A percentile compares a stretch with the other conserved stretches of the same genome.
phyloP scores from a whole-genome alignment of 2,113 vertebrate species.

The Melanerpes formicivorus region DNA sequence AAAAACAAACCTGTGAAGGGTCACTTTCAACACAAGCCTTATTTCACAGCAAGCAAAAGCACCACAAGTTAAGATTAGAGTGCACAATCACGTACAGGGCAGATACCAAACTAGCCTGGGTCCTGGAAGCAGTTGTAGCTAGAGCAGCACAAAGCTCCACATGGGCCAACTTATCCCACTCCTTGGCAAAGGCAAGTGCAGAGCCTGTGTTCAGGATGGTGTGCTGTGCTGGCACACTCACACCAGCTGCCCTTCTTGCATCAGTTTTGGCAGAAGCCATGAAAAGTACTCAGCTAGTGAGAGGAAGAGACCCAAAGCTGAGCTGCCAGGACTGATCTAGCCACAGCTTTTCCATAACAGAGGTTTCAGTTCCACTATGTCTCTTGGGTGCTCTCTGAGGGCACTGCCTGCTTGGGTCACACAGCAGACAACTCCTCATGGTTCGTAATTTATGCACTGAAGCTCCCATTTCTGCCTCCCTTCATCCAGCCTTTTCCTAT shows the following conservation, averaged over 20 bases:
- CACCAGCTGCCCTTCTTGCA: not conserved
- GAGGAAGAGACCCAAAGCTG: not conserved
- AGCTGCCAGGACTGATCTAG: not conserved
- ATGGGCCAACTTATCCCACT: not conserved
- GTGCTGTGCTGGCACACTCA: not conserved
- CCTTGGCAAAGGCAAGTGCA: not conserved
- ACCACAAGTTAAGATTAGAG: constrained; percentile 32
- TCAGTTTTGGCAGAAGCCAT: not conserved
- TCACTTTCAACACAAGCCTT: constrained; percentile 31
- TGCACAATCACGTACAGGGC: constrained; percentile 7
- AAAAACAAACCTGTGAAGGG: constrained; percentile 26
- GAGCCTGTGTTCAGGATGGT: not conserved
- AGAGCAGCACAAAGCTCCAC: not conserved
- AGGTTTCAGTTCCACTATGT: not conserved
- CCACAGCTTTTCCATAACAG: not conserved
- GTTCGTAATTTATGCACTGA: not conserved
- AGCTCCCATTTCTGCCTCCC: not conserved
- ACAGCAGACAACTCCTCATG: not conserved
- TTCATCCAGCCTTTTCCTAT: not conserved
- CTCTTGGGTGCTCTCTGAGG: not conserved
- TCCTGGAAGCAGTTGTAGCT: not conserved
- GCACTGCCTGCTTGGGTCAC: not conserved
- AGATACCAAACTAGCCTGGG: constrained; percentile 7
- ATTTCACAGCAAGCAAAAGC: constrained; percentile 72
- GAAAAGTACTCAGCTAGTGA: not conserved